These are phyloP conservation scores for Drosophila burlai DNA, from an alignment of 1,140 invertebrate species.

Conservation along the genomic window DNA sequence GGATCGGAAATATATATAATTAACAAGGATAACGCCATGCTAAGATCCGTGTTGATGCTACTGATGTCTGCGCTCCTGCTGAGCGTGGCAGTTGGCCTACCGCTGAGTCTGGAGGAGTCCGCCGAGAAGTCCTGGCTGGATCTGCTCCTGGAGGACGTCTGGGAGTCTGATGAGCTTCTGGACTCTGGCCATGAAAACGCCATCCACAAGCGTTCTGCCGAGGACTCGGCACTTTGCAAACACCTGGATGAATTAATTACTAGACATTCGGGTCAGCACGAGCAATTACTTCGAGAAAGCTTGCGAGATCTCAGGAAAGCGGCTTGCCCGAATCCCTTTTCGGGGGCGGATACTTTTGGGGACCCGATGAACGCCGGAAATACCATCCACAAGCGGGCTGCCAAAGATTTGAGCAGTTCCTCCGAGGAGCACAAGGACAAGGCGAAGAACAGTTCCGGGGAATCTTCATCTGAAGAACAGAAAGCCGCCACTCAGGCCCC, in stretches of 20 bases:
- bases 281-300: no score
- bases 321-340: no score
- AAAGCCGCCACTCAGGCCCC: background rate
- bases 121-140: conserved; percentile 14
- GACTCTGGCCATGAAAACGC: background rate
- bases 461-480: conserved; percentile 9
- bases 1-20: background rate
- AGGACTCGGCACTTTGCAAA: conserved; percentile 1
- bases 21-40: conserved; percentile 13
- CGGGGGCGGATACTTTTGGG: no score
- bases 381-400: background rate
- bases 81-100: conserved; percentile 11
- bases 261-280: no score
- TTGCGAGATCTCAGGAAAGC: no score
- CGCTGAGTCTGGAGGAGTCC: conserved; percentile 8
- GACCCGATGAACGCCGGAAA: background rate
- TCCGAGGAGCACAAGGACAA: conserved; percentile 16
- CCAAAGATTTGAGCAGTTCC: conserved; percentile 22
- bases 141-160: background rate
- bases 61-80: conserved; percentile 9
- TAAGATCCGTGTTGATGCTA: conserved; percentile 17
- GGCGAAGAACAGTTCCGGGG: background rate
- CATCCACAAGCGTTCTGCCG: background rate
- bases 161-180: conserved; percentile 1
- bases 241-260: no score